phyloP scores from a whole-genome alignment of 2,888 invertebrate species.

The Lasioglossum morio region DNA sequence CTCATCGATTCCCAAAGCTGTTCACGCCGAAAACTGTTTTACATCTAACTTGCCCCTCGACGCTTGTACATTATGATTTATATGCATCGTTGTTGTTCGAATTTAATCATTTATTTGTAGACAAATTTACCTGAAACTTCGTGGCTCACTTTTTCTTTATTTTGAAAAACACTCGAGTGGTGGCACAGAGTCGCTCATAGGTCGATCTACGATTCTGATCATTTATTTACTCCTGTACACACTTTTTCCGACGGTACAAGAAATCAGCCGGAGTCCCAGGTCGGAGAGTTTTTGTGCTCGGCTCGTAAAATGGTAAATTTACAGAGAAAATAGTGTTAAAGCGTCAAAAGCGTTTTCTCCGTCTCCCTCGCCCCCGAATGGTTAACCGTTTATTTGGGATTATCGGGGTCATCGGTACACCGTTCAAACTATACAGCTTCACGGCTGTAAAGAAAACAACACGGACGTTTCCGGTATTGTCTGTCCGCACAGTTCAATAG shows the following conservation, averaged over 20 bases:
- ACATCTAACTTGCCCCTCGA: neutral
- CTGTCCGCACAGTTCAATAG: conserved; percentile 54
- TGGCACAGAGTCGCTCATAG: too few relatives aligned
- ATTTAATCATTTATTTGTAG: too few relatives aligned
- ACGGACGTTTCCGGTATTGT: conserved; percentile 42
- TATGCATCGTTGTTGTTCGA: too few relatives aligned
- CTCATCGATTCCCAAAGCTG: neutral
- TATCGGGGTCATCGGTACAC: conserved; percentile 13
- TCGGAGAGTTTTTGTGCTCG: neutral
- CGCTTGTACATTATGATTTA: neutral
- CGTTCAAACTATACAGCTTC: conserved; percentile 39
- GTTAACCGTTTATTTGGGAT: conserved; percentile 10
- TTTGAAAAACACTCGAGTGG: too few relatives aligned
- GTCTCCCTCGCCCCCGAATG: neutral
- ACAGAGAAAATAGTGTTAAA: neutral
- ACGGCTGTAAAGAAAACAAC: conserved; percentile 53
- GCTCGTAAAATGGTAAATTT: neutral
- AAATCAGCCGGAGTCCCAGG: neutral
- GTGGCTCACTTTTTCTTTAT: too few relatives aligned
- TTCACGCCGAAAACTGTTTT: neutral
- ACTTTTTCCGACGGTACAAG: neutral
- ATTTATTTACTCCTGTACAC: neutral
- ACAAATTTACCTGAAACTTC: too few relatives aligned
- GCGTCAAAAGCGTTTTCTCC: neutral
- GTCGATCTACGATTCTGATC: neutral